These are phyloP conservation scores for Epizoanthus scotinus DNA, from an alignment of 92 coral and sea anemone genomes.

Conservation along the genomic window DNA sequence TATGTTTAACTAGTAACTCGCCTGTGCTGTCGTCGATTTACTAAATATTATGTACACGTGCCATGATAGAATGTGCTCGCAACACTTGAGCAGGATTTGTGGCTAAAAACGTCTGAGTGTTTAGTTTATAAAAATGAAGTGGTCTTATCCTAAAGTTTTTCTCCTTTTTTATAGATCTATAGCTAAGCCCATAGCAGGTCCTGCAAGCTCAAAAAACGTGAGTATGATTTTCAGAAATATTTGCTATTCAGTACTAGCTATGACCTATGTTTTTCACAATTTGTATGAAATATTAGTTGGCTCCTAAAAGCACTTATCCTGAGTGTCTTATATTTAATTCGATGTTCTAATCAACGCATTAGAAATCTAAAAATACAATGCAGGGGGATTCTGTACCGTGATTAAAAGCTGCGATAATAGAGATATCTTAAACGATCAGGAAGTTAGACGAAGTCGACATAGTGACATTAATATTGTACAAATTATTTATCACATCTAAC, in stretches of 20 bases:
- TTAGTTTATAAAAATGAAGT: background rate
- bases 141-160: background rate
- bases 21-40: no score
- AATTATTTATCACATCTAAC: no score
- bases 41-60: no score
- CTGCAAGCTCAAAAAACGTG: background rate
- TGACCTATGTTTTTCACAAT: background rate
- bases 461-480: no score
- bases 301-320: background rate
- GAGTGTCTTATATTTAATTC: no score
- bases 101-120: background rate
- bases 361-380: slow-evolving; percentile 28
- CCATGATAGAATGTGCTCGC: background rate
- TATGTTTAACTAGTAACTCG: no score
- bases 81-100: background rate
- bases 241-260: no score
- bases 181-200: background rate
- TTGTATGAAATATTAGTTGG: background rate
- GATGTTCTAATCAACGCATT: slow-evolving; percentile 1
- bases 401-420: slow-evolving; percentile 6
- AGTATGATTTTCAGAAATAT: background rate
- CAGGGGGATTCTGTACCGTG: background rate
- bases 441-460: background rate
- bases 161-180: background rate
- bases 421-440: slow-evolving; percentile 14